Conservation (phyloP, 1,140 invertebrate genomes). For the Nilaparvata lugens region DNA sequence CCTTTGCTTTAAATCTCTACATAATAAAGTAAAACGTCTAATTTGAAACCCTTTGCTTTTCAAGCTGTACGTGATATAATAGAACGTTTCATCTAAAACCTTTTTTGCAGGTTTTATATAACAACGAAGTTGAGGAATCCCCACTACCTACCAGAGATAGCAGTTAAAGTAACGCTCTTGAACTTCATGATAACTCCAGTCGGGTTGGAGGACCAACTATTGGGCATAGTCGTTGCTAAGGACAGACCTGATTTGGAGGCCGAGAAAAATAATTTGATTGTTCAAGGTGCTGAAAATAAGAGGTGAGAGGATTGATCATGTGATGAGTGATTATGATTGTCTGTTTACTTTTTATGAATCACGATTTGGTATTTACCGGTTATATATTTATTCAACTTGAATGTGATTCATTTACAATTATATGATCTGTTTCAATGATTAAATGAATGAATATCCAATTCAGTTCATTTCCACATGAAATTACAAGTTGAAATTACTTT, state of each 20-base stretch:
- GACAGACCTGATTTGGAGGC: constrained; percentile 88
- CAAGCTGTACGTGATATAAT: no score
- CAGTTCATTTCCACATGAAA: no score
- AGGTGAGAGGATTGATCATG: constrained; percentile 36
- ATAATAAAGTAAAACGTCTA: no score
- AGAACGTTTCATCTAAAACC: no score
- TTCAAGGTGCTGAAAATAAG: constrained; percentile 86
- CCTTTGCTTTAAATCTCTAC: no score
- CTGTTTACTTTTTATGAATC: neutral
- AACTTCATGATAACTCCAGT: constrained; percentile 89
- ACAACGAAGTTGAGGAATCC: constrained; percentile 92
- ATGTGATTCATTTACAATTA: no score
- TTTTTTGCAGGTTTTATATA: constrained; percentile 86
- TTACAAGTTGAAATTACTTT: no score
- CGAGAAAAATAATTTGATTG: constrained; percentile 80
- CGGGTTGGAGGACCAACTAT: constrained; percentile 83
- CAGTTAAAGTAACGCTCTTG: constrained; percentile 85
- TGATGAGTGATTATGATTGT: neutral
- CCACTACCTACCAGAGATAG: constrained; percentile 84
- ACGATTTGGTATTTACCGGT: no score
- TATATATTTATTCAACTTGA: no score
- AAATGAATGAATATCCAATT: no score
- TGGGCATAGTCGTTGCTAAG: constrained; percentile 83
- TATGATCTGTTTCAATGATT: no score
- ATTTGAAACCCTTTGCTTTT: no score